Percentiles rank a stretch among this genome's conserved stretches.
Conservation (phyloP, 64 coral and sea anemone species). For the Astreopora myriophthalma region DNA sequence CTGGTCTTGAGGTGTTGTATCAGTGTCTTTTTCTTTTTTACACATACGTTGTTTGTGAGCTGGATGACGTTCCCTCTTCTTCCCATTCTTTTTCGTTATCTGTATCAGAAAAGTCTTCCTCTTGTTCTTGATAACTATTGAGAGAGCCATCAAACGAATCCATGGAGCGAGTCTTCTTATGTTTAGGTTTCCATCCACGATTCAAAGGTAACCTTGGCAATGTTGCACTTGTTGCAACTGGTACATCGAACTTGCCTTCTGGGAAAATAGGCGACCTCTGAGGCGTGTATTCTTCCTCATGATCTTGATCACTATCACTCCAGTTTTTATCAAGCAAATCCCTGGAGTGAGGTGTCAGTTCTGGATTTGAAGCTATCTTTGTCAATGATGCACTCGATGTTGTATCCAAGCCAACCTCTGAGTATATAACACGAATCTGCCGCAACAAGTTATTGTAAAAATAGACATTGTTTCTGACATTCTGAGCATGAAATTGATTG, state of each 20-base stretch:
- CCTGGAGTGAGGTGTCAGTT: not conserved
- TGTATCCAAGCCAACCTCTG: not conserved
- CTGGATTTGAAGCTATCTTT: not conserved
- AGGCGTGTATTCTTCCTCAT: not conserved
- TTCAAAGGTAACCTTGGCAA: not conserved
- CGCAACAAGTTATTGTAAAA: not conserved
- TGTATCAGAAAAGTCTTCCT: constrained; percentile 53
- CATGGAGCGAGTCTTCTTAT: not conserved
- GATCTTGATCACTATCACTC: not conserved
- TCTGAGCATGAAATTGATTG: no score
- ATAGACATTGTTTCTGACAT: not conserved
- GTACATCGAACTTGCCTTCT: no score
- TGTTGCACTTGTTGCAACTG: no score
- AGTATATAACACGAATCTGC: constrained; percentile 19
- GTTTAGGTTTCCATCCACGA: not conserved
- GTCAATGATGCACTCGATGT: not conserved
- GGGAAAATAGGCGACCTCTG: no score
- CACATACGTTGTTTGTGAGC: constrained; percentile 4
- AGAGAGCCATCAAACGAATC: not conserved
- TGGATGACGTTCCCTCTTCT: constrained; percentile 7
- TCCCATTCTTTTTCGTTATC: constrained; percentile 52
- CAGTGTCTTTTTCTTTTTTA: not conserved
- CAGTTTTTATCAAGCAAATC: not conserved
- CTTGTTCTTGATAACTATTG: not conserved
- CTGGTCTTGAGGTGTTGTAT: no score